Evolutionary conservation across 2,888 invertebrate species (phyloP).

Genomic region (Colletes collaris): DNA sequence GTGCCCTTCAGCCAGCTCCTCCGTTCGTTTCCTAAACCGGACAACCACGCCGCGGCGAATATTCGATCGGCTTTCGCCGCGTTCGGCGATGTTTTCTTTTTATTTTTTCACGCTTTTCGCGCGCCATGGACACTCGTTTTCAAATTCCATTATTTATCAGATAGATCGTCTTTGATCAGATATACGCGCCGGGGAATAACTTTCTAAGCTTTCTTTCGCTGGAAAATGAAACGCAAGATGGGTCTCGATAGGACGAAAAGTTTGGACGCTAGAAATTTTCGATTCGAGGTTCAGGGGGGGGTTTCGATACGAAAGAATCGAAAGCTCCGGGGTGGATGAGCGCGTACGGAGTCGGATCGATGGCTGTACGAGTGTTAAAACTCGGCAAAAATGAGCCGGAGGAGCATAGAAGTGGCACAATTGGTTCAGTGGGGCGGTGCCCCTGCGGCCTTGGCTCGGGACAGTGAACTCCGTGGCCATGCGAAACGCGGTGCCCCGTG

Average conservation of each 20-base stretch:
- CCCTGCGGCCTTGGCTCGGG: constrained; percentile 81
- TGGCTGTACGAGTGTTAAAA: constrained; percentile 70
- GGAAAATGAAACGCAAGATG: too few species aligned
- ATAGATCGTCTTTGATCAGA: neutral
- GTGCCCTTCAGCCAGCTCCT: constrained; percentile 61
- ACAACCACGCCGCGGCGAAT: constrained; percentile 14
- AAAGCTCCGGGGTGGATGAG: neutral
- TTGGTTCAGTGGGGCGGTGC: constrained; percentile 83
- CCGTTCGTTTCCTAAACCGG: constrained; percentile 56
- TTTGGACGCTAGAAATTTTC: too few species aligned
- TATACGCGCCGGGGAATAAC: neutral
- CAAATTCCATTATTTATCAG: constrained; percentile 24
- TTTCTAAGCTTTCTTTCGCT: neutral
- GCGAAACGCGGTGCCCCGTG: constrained; percentile 72
- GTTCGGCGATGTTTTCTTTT: neutral
- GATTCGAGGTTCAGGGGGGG: too few species aligned
- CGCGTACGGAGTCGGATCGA: constrained; percentile 34
- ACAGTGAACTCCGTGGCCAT: constrained; percentile 78
- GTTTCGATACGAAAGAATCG: neutral
- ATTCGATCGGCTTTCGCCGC: constrained; percentile 14
- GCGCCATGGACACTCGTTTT: neutral
- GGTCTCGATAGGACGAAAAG: too few species aligned
- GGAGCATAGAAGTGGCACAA: constrained; percentile 77
- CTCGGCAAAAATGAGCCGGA: constrained; percentile 64
- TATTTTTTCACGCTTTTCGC: neutral